Conservation (phyloP, 2,888 invertebrate genomes). For the Syritta pipiens region DNA sequence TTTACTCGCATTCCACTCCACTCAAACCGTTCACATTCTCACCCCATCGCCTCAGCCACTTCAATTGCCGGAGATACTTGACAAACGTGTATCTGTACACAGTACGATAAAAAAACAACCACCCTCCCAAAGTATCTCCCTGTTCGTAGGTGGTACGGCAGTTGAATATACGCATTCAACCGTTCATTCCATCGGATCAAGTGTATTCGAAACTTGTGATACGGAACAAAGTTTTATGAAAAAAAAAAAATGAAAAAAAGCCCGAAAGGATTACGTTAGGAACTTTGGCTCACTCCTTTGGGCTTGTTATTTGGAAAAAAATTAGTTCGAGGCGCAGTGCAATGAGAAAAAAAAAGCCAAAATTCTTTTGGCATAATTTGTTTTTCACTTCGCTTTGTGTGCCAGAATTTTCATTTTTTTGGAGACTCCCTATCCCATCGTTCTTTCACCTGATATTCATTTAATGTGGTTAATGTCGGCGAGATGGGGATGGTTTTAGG, state of each 20-base stretch:
- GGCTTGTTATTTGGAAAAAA: constrained; percentile 30
- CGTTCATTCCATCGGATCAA: constrained; percentile 25
- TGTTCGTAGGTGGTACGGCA: neutral
- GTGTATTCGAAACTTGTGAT: constrained; percentile 49
- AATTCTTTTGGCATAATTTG: constrained; percentile 28
- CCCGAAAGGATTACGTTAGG: constrained; percentile 34
- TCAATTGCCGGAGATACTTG: constrained; percentile 24
- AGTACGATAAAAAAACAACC: constrained; percentile 8
- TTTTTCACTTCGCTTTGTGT: constrained; percentile 42
- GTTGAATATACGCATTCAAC: constrained; percentile 27
- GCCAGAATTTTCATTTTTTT: neutral
- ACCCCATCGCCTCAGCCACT: constrained; percentile 18
- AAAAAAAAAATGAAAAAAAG: constrained; percentile 1
- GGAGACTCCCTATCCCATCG: neutral
- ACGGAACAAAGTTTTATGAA: constrained; percentile 26
- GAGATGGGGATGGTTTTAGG: neutral
- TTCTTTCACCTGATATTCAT: constrained; percentile 28
- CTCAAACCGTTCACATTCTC: neutral
- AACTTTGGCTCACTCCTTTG: constrained; percentile 9
- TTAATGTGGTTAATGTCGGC: constrained; percentile 26
- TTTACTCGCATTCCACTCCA: neutral
- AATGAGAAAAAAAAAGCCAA: neutral
- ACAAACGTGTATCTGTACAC: constrained; percentile 19
- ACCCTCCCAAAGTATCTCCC: neutral
- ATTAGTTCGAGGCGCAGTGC: constrained; percentile 24